Percentiles rank a stretch among this genome's conserved stretches.
These are phyloP conservation scores for Clusia tigrina DNA, from an alignment of 2,888 invertebrate species.

Conservation along the genomic window DNA sequence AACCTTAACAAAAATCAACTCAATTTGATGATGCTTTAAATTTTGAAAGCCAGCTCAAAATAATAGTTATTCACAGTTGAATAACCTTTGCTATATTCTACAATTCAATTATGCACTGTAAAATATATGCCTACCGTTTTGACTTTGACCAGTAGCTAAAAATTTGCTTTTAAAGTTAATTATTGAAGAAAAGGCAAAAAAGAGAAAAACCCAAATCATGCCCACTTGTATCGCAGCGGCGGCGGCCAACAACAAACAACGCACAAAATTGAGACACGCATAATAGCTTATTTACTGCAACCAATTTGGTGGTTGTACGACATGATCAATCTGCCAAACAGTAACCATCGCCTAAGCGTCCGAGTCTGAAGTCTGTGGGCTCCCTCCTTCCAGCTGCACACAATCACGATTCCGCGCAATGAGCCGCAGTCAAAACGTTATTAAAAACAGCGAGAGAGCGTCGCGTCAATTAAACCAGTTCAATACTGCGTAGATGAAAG, in stretches of 20 bases:
- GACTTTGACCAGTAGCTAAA: conserved; percentile 51
- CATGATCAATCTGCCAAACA: conserved; percentile 20
- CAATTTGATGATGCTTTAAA: background rate
- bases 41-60: background rate
- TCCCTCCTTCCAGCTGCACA: too few species aligned
- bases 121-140: background rate
- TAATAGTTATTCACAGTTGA: too few species aligned
- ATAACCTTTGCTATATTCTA: background rate
- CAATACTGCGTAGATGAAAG: conserved; percentile 11
- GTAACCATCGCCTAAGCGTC: background rate
- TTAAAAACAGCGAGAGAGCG: conserved; percentile 23
- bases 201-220: conserved; percentile 8
- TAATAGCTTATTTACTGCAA: conserved; percentile 56
- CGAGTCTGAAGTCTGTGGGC: background rate
- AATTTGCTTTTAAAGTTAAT: conserved; percentile 56
- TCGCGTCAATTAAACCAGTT: conserved; percentile 35
- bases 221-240: too few species aligned
- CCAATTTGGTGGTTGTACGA: conserved; percentile 14
- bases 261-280: conserved; percentile 41
- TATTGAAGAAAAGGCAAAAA: conserved; percentile 34
- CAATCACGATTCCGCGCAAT: background rate
- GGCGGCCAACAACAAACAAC: conserved; percentile 3
- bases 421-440: conserved; percentile 25
- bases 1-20: too few species aligned
- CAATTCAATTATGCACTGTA: background rate